Evolutionary conservation across 2,797 vertebrate genomes (phyloP).

Genomic region (Arnoldichthys spilopterus): DNA sequence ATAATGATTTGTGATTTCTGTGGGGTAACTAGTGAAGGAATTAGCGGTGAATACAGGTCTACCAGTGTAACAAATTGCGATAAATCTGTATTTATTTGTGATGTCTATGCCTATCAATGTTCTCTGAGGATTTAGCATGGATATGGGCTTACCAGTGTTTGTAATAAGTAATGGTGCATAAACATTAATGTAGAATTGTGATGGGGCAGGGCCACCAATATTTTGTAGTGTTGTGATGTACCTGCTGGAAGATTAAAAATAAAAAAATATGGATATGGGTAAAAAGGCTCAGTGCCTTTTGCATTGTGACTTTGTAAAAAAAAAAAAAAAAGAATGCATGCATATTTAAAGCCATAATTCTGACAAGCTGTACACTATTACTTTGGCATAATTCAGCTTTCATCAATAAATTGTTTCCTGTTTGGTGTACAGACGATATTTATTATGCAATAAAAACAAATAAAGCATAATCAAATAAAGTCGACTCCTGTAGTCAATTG

Average conservation of each 20-base stretch:
- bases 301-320: neutral
- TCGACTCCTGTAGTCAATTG: neutral
- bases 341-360: neutral
- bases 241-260: too few species aligned
- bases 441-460: slow-evolving; percentile 32
- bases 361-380: neutral
- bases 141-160: neutral
- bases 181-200: too few species aligned
- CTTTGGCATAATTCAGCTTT: neutral
- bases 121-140: neutral
- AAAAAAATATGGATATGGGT: neutral
- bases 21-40: too few species aligned
- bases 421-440: slow-evolving; percentile 25
- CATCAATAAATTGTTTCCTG: neutral
- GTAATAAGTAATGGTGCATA: neutral
- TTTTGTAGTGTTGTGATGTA: too few species aligned
- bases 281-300: neutral
- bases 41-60: too few species aligned
- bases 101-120: neutral
- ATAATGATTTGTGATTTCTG: too few species aligned
- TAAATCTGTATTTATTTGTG: too few species aligned
- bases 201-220: too few species aligned
- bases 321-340: neutral
- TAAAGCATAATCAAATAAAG: slow-evolving; percentile 21
- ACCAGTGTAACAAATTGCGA: too few species aligned